Base-by-base conservation (phyloP, 2,113 vertebrate genomes). In the Phalacrocorax aristotelis region DNA sequence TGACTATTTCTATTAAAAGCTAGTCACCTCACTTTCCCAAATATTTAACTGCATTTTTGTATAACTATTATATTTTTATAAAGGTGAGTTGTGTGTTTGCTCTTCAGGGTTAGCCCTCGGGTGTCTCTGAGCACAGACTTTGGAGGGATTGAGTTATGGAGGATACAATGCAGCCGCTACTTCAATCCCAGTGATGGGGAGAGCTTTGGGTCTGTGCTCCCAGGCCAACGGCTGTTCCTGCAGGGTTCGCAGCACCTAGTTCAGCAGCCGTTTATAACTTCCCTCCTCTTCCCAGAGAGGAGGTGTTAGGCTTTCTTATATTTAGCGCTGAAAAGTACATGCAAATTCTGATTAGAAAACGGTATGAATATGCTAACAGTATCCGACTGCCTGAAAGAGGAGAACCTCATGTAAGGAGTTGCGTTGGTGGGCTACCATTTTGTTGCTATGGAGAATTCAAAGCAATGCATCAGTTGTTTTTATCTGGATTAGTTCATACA, bases 151-250 rank as follows among this genome's bases (percentile, higher is more conserved):
- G 10, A 49, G 52, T 54, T 15, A 13, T 5, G 49, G 60, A 72
- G 21, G 72, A 12, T 6, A 25, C 23, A 19, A 1, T 1, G 3
- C 22, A n/a, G 52, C 46, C 0, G 0, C n/a, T 10, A 0, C 51
- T 38, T 64, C 32, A 8, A 23, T 20, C 54, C 20, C 23, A 10
- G 65, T 15, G 46, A 21, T 6, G 46, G 42, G 26, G n/a, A 76
- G 36, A 83, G 44, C 65, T 49, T 57, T 34, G 44, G 14, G 15
- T 61, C 27, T 1, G 1, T 9, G 9, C 69, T 70, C 8, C 23
- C 30, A 32, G 40, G 16, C 57, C 61, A 5, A 1, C 0, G 6
- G 20, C 74, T 57, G 12, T 19, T 60, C 49, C 29, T 12, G 4
- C 58, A 48, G 80, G 8, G 14, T 30, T 71, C 40, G 8, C 54